Evolutionary conservation across 2,113 vertebrate genomes (phyloP), one percentile per base, ranked within the genome.

Genomic region (Blennius ocellaris): DNA sequence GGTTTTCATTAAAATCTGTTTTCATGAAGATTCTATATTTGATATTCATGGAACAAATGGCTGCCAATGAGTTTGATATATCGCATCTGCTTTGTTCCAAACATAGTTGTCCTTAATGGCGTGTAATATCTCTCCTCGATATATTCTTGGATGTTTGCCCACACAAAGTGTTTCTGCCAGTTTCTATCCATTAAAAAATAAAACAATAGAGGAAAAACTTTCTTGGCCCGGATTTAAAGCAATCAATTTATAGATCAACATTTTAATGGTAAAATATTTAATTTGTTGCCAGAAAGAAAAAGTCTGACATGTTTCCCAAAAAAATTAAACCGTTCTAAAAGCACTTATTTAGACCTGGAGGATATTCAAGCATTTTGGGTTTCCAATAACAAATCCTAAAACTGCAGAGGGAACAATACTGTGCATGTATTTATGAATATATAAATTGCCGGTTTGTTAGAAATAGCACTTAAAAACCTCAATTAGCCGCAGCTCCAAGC

Each of bases 1-100:
- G 63, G 58, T 80, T 72, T 82, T 81, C 54, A 81, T 50, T 55
- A 61, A 77, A 65, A 81, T 89, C 73, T 76, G 63, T 83, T 80
- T 81, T 84, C 76, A 82, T 62, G 56, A 79, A 52, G 44, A 61
- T 81, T 80, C 60, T 78, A 53, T 3, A 78, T 44, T 72, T 41
- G 40, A 70, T 47, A 58, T 73, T 72, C 48, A 8, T 52, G 64
- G 71, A 62, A 17, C 8, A 17, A 21, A 47, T 12, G 21, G 17
- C 50, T 5, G 7, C 37, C 16, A 15, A 37, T 69, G 71, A 68
- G 48, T 64, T 12, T 30, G 14, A 40, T 48, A 43, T 43, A 8
- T 11, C 6, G 17, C 21, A 30, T 30, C 15, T 71, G 66, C 81
- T 73, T 49, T 64, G 1, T 75, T 67, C 73, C 41, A 76, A 70